Conservation (phyloP, 2,797 vertebrate species). For the Sebastes nivosus region DNA sequence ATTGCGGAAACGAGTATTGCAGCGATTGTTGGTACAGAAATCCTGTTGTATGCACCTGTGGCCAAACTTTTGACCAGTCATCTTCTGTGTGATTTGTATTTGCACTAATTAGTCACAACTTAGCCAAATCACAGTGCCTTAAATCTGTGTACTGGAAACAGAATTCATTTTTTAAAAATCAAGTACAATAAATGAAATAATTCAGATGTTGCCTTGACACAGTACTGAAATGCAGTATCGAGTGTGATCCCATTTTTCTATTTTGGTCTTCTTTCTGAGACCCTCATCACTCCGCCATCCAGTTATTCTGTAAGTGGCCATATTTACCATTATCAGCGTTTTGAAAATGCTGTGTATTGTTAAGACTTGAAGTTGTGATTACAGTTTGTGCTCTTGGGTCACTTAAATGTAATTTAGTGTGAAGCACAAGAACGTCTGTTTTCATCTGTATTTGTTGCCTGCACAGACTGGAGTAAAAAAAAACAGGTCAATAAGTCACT, state of each 20-base stretch:
- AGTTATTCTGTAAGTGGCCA: conserved; percentile 15
- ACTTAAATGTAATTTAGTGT: conserved; percentile 9
- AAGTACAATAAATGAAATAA: neutral
- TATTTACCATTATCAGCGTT: conserved; percentile 2
- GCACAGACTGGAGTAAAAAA: conserved; percentile 38
- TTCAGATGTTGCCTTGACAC: conserved; percentile 41
- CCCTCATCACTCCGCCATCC: neutral
- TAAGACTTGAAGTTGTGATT: neutral
- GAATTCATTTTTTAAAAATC: neutral
- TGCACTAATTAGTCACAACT: conserved; percentile 23
- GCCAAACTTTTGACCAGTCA: conserved; percentile 58
- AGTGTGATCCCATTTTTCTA: neutral
- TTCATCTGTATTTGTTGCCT: conserved; percentile 13
- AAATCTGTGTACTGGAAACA: conserved; percentile 8
- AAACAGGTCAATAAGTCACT: neutral
- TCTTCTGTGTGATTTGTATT: conserved; percentile 64
- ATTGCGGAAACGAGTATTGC: conserved; percentile 73
- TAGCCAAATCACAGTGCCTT: conserved; percentile 57
- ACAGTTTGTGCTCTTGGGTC: neutral
- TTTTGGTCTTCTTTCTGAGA: neutral
- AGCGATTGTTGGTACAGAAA: conserved; percentile 70
- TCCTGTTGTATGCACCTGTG: conserved; percentile 70
- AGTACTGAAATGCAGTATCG: neutral
- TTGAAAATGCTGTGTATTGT: neutral
- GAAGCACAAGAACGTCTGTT: conserved; percentile 19